Conservation (phyloP, 2,888 invertebrate genomes). For the Nymphalis c-album region DNA sequence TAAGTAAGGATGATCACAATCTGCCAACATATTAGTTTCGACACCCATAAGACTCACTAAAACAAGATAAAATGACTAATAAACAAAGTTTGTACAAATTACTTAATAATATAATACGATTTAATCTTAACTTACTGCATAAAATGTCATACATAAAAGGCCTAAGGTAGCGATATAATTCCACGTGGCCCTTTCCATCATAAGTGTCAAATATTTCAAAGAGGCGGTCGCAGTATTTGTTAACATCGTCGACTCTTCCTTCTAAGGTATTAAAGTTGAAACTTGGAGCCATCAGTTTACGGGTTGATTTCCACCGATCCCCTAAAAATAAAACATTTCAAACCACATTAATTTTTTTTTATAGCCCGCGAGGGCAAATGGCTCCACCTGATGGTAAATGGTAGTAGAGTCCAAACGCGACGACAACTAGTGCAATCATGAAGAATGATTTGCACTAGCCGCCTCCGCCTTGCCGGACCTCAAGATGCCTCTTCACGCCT, state of each 20-base stretch:
- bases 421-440: too few species aligned
- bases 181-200: conserved; percentile 38
- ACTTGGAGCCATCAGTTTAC: conserved; percentile 49
- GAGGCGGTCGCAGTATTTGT: conserved; percentile 42
- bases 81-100: too few species aligned
- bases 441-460: too few species aligned
- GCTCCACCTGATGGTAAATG: too few species aligned
- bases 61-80: conserved; percentile 17
- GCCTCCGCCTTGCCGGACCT: too few species aligned
- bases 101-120: too few species aligned
- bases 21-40: conserved; percentile 41
- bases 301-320: conserved; percentile 46
- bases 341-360: too few species aligned
- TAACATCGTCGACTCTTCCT: conserved; percentile 42
- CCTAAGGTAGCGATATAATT: conserved; percentile 46
- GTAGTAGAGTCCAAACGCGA: too few species aligned
- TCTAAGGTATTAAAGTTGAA: conserved; percentile 48
- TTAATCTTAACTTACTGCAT: conserved; percentile 41
- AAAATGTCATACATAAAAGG: conserved; percentile 51
- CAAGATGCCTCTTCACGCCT: too few species aligned
- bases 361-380: too few species aligned
- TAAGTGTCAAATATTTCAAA: conserved; percentile 42
- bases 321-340: conserved; percentile 36
- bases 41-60: conserved; percentile 48
- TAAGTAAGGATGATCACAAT: conserved; percentile 47